Evolutionary conservation across 2,113 vertebrate species (phyloP), one percentile per base, ranked within the genome.

Genomic region (Xiphophorus couchianus): DNA sequence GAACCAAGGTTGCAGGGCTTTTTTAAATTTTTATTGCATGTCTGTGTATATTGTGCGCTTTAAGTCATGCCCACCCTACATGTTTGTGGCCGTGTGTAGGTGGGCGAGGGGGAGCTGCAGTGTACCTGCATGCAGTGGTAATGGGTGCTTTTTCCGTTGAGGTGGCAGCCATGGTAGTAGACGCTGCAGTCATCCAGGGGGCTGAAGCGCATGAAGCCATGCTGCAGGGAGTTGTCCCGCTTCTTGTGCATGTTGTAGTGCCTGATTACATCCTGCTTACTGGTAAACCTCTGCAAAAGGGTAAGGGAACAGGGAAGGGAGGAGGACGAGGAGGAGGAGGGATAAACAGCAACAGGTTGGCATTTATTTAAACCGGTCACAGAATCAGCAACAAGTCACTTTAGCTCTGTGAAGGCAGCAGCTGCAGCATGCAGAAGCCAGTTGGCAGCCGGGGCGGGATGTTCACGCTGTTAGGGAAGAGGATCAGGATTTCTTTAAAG

Each of bases 211-310:
- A 99, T 99, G 95, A 99, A 99, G 88, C 98, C 98, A 0, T 99
- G 98, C 94, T 99, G 98, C 87, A 99, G 95, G 63, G 98, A 99
- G 92, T 99, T 99, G 90, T 99, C 98, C 0, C 98, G 94, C 82
- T 99, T 99, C 96, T 99, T 99, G 94, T 99, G 98, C 98, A 99
- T 99, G 95, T 99, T 99, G 96, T 99, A 99, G 92, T 99, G 98
- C 82, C 98, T 96, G 90, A 99, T 99, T 91, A 99, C 98, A 33
- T 99, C 98, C 94, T 99, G 98, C 90, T 99, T 99, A 91, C 98
- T 99, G 61, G 98, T 99, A 94, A 99, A 99, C 92, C 98, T 96
- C 98, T 99, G 97, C 89, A 91, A 92, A 77, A 93, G 27, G 13
- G 42, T 27, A 27, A 44, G 37, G 69, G 44, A 19, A 48, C 19